These are phyloP conservation scores for Papilio glaucus DNA, from an alignment of 1,140 invertebrate species.

Conservation along the genomic window DNA sequence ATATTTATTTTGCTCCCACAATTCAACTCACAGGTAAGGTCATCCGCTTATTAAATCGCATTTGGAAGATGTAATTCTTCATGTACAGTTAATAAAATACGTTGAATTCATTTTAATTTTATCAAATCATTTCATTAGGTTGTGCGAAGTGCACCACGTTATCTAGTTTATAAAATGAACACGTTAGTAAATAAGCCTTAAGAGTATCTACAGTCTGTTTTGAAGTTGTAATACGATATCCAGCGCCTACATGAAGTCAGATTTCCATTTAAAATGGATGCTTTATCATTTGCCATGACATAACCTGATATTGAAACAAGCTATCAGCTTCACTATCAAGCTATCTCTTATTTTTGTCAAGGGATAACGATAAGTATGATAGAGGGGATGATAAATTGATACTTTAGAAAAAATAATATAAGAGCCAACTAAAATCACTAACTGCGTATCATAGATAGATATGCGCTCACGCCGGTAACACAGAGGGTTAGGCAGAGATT, in stretches of 20 bases:
- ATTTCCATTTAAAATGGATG: slow-evolving; percentile 11
- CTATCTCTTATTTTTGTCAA: background rate
- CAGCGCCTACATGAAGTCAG: background rate
- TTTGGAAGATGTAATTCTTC: no score
- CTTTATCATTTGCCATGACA: background rate
- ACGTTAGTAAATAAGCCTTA: background rate
- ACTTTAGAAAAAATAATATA: background rate
- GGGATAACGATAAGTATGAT: slow-evolving; percentile 13
- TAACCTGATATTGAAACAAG: slow-evolving; percentile 5
- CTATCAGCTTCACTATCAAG: background rate
- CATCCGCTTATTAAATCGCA: no score
- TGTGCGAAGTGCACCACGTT: no score
- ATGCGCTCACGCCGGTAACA: no score
- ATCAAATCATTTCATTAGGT: no score
- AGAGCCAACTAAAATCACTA: background rate
- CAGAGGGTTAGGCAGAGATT: no score
- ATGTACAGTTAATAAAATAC: no score
- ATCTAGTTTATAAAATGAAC: background rate
- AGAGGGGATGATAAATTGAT: slow-evolving; percentile 13
- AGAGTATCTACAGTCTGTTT: background rate
- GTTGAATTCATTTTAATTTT: no score
- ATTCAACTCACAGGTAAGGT: no score
- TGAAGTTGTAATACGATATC: background rate
- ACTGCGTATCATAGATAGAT: no score
- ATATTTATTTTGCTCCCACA: no score